A percentile compares a stretch with the other conserved stretches of the same genome.
Evolutionary conservation across 1,140 invertebrate species (phyloP).

Genomic region (Polypedilum pembai): DNA sequence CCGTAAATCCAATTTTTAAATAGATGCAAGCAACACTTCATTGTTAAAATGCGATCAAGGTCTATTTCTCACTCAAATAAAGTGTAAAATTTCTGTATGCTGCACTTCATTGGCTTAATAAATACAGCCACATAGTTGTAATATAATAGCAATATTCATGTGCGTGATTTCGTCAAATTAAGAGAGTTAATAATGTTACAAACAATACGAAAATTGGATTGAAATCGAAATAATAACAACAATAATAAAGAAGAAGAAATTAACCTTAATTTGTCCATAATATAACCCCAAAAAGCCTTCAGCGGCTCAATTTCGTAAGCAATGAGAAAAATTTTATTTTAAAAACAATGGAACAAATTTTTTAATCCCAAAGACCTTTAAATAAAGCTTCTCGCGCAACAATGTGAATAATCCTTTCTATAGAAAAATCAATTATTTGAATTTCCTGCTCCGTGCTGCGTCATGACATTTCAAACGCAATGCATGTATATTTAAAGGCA

Average conservation of each 20-base stretch:
- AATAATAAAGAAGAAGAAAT: not conserved
- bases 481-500: not conserved
- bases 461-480: not conserved
- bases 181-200: constrained; percentile 11
- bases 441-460: too few species aligned
- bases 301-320: not conserved
- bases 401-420: too few species aligned
- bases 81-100: not conserved
- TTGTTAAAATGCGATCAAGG: not conserved
- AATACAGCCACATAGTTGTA: not conserved
- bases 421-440: too few species aligned
- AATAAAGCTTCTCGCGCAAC: too few species aligned
- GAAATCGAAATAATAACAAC: not conserved
- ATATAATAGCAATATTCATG: not conserved
- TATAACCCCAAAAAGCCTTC: not conserved
- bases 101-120: constrained; percentile 9
- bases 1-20: not conserved
- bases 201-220: not conserved
- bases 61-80: not conserved
- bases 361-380: too few species aligned
- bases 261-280: constrained; percentile 8
- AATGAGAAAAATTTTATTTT: too few species aligned
- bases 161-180: constrained; percentile 6
- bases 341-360: too few species aligned
- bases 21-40: too few species aligned